phyloP scores from a whole-genome alignment of 2,797 vertebrate genomes.

The Cyclopterus lumpus region DNA sequence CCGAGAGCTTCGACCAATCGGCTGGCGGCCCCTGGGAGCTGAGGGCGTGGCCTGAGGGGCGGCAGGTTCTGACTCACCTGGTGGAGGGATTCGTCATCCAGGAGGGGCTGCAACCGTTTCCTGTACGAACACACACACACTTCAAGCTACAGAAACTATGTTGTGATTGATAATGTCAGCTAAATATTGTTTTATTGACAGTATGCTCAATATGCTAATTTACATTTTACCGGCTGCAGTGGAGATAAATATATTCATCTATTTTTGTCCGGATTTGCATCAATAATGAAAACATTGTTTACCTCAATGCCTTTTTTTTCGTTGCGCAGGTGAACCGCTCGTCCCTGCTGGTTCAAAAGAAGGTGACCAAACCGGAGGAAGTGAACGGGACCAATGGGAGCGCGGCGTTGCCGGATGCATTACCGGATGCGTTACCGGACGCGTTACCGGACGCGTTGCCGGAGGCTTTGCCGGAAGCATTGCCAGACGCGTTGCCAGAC shows the following conservation, averaged over 20 bases:
- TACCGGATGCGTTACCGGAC: slow-evolving; percentile 73
- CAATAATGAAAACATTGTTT: too few species aligned
- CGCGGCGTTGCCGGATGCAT: slow-evolving; percentile 74
- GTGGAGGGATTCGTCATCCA: slow-evolving; percentile 99
- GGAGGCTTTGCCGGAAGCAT: too few species aligned
- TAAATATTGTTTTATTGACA: background rate
- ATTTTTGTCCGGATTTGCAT: too few species aligned
- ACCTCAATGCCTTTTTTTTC: background rate
- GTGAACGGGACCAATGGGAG: slow-evolving; percentile 85
- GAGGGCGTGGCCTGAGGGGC: slow-evolving; percentile 74
- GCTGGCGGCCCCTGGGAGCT: slow-evolving; percentile 62
- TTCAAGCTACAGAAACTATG: background rate
- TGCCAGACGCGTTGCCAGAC: slow-evolving; percentile 22
- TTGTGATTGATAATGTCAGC: background rate
- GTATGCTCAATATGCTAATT: background rate
- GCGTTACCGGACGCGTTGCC: slow-evolving; percentile 18
- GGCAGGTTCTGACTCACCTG: slow-evolving; percentile 94
- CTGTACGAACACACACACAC: slow-evolving; percentile 80
- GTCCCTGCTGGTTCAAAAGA: slow-evolving; percentile 90
- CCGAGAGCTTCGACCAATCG: slow-evolving; percentile 43
- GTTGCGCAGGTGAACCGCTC: slow-evolving; percentile 91
- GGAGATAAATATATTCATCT: background rate
- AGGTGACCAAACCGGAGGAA: slow-evolving; percentile 85
- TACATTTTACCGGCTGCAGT: background rate
- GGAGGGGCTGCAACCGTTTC: slow-evolving; percentile 95